Evolutionary conservation across 2,888 invertebrate genomes (phyloP).

Genomic region (Pammene fasciana): DNA sequence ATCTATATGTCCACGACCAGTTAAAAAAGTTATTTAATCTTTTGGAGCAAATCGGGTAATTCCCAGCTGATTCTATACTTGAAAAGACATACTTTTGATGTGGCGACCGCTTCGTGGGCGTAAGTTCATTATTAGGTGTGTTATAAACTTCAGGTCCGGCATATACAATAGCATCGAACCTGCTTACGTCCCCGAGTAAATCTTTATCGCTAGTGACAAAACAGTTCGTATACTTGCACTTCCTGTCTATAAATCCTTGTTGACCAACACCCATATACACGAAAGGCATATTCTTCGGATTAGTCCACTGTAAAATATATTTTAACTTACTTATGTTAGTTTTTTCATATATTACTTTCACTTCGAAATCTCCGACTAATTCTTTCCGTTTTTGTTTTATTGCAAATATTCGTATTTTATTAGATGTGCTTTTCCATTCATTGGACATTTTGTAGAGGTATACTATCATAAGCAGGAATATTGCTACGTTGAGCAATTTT

Average conservation of each 20-base stretch:
- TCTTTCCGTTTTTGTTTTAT: background rate
- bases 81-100: constrained; percentile 57
- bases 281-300: constrained; percentile 51
- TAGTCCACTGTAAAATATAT: constrained; percentile 56
- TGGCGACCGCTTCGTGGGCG: constrained; percentile 49
- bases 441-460: background rate
- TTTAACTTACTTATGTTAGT: constrained; percentile 2
- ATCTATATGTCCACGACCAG: constrained; percentile 64
- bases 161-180: constrained; percentile 58
- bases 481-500: background rate
- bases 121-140: background rate
- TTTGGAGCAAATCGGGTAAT: constrained; percentile 54
- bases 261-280: constrained; percentile 53
- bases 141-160: constrained; percentile 51
- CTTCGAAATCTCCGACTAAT: background rate
- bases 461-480: background rate
- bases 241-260: constrained; percentile 53
- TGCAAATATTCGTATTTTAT: background rate
- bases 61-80: constrained; percentile 55
- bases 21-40: constrained; percentile 58
- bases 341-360: background rate
- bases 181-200: constrained; percentile 45
- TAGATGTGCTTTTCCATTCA: background rate
- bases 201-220: constrained; percentile 52
- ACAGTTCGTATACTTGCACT: constrained; percentile 56